These are phyloP conservation scores for Theonella swinhoei DNA, from an alignment of 37 sponge, comb jelly and placozoan genomes.

Conservation along the genomic window DNA sequence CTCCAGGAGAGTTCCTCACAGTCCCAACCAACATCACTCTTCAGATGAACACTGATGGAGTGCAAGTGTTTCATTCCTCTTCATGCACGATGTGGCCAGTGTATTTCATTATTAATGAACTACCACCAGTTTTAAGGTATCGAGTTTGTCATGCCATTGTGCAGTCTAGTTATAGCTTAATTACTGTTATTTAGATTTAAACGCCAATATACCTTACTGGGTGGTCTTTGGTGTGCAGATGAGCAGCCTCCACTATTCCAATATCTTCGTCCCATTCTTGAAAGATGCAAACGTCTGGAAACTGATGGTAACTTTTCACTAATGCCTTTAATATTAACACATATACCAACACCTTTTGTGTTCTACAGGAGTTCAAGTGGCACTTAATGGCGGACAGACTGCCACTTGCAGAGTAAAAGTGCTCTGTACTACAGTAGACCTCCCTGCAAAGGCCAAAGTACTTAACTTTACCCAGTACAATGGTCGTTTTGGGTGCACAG, in stretches of 20 bases:
- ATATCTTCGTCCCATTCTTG: slow-evolving; percentile 25
- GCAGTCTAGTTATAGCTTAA: background rate
- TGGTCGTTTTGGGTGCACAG: slow-evolving; percentile 29
- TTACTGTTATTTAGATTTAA: background rate
- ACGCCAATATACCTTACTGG: slow-evolving; percentile 9
- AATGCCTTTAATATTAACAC: too few species aligned
- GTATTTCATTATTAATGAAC: slow-evolving; percentile 21
- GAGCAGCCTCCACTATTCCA: slow-evolving; percentile 33
- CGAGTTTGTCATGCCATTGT: too few species aligned
- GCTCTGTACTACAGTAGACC: slow-evolving; percentile 24
- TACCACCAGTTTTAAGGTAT: slow-evolving; percentile 30
- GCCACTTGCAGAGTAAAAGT: slow-evolving; percentile 5
- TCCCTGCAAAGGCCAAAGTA: slow-evolving; percentile 38
- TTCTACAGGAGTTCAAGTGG: background rate
- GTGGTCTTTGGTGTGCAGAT: slow-evolving; percentile 36
- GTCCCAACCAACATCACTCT: slow-evolving; percentile 10
- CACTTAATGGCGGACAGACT: background rate
- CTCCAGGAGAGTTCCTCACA: slow-evolving; percentile 11
- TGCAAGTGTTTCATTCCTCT: slow-evolving; percentile 37
- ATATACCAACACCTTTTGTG: too few species aligned
- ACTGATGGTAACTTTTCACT: slow-evolving; percentile 12
- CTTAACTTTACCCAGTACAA: slow-evolving; percentile 34
- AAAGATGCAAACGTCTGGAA: background rate
- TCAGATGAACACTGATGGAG: slow-evolving; percentile 43
- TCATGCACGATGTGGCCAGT: slow-evolving; percentile 34